phyloP scores from a whole-genome alignment of 2,797 vertebrate species.

The Bucorvus abyssinicus region DNA sequence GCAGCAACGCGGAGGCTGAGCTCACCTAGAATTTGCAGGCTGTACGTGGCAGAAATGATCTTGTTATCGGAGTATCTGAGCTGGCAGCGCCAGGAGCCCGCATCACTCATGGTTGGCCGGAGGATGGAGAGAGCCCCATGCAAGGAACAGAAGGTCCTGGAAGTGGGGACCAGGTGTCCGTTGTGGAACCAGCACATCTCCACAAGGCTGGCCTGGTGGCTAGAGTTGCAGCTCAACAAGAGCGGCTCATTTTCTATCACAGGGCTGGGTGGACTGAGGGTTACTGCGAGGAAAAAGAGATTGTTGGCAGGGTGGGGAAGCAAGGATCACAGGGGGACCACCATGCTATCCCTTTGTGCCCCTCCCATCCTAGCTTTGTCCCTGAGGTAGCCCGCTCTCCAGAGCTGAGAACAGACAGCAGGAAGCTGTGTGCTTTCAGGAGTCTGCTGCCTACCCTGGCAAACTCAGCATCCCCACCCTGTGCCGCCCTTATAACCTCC shows the following conservation, averaged over 20 bases:
- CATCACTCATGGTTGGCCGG: constrained; percentile 35
- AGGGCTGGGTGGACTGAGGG: constrained; percentile 21
- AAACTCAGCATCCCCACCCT: not conserved
- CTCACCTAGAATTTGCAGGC: constrained; percentile 72
- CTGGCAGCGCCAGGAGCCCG: constrained; percentile 69
- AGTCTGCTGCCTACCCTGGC: not conserved
- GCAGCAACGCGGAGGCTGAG: not conserved
- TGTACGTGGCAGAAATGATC: constrained; percentile 25
- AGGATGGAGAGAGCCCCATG: constrained; percentile 39
- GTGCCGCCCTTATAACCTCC: not conserved
- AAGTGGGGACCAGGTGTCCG: not conserved
- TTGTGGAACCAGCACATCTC: constrained; percentile 66
- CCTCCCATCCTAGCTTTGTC: not conserved
- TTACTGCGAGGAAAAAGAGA: constrained; percentile 55
- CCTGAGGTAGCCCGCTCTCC: not conserved
- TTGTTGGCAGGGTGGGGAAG: fast-evolving
- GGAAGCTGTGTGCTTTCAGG: not conserved
- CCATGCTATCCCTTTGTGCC: not conserved
- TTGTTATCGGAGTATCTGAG: constrained; percentile 69
- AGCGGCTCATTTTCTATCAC: constrained; percentile 36
- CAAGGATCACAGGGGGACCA: not conserved
- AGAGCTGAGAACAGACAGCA: not conserved
- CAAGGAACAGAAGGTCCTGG: not conserved
- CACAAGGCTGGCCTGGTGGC: constrained; percentile 58
- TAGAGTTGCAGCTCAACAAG: constrained; percentile 72